Evolutionary conservation across 2,113 vertebrate genomes (phyloP).

Genomic region (Thryonomys swinderianus): DNA sequence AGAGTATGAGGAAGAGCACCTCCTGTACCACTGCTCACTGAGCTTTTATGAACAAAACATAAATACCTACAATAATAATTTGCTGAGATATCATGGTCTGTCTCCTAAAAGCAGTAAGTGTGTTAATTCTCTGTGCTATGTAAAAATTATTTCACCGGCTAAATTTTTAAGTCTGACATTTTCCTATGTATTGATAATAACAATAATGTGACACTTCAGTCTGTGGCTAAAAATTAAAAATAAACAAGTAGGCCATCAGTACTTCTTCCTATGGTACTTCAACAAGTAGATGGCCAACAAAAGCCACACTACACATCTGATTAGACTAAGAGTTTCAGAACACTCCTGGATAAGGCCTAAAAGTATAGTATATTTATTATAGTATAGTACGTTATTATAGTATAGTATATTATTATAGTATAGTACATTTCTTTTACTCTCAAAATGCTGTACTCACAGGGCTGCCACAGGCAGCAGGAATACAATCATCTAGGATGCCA

Average conservation of each 20-base stretch:
- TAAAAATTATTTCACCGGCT: background rate
- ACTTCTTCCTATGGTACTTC: background rate
- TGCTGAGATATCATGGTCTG: background rate
- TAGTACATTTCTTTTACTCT: constrained; percentile 45
- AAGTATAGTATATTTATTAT: constrained; percentile 47
- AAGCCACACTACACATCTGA: background rate
- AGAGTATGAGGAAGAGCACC: background rate
- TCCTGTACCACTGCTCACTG: background rate
- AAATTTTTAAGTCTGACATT: constrained; percentile 30
- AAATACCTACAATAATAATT: background rate
- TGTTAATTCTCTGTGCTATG: background rate
- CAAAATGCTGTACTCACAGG: constrained; percentile 34
- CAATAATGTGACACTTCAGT: background rate
- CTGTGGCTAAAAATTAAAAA: background rate
- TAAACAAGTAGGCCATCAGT: background rate
- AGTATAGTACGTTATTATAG: too few species aligned
- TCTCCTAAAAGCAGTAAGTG: background rate
- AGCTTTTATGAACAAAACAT: background rate
- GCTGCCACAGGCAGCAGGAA: constrained; percentile 41
- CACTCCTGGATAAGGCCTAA: background rate
- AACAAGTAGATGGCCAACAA: background rate
- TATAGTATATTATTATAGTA: too few species aligned
- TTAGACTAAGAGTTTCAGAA: constrained; percentile 42
- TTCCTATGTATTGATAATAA: constrained; percentile 31
- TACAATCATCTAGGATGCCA: constrained; percentile 60